Base-by-base conservation (phyloP, 92 coral and sea anemone species). In the Desmophyllum pertusum region DNA sequence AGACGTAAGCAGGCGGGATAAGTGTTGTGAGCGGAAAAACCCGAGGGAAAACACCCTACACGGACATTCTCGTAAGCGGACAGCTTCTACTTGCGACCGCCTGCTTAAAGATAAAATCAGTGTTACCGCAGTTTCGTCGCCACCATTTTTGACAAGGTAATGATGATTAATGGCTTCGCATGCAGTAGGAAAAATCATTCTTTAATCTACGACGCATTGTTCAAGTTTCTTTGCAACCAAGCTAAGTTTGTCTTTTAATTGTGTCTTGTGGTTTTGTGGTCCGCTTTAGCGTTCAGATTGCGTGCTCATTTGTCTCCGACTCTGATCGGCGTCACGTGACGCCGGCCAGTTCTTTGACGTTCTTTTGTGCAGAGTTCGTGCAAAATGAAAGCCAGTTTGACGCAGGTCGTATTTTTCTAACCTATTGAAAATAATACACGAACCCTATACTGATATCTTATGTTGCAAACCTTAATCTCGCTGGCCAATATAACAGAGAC, bases 1-100 rank as follows among this genome's bases (percentile, higher is more conserved):
- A n/a, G n/a, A n/a, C n/a, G n/a, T n/a, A n/a, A n/a, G n/a, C n/a
- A n/a, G n/a, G n/a, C n/a, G n/a, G n/a, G n/a, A n/a, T n/a, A n/a
- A n/a, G n/a, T n/a, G n/a, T n/a, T n/a, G n/a, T n/a, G 55, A 77
- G 10, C 81, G 81, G 81, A 25, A 77, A 77, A 61, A 53, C 69
- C 48, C 46, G 5, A n/a, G n/a, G n/a, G n/a, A n/a, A n/a, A n/a
- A n/a, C n/a, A n/a, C n/a, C n/a, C n/a, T n/a, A n/a, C n/a, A n/a
- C n/a, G n/a, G n/a, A n/a, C n/a, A n/a, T n/a, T n/a, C n/a, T n/a
- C n/a, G n/a, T n/a, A n/a, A n/a, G n/a, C n/a, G n/a, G n/a, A n/a
- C n/a, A n/a, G n/a, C n/a, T n/a, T n/a, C n/a, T n/a, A n/a, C n/a
- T n/a, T n/a, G n/a, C n/a, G n/a, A n/a, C n/a, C n/a, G n/a, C n/a